Conservation (phyloP, 2,888 invertebrate species). For the Clivina fossor region DNA sequence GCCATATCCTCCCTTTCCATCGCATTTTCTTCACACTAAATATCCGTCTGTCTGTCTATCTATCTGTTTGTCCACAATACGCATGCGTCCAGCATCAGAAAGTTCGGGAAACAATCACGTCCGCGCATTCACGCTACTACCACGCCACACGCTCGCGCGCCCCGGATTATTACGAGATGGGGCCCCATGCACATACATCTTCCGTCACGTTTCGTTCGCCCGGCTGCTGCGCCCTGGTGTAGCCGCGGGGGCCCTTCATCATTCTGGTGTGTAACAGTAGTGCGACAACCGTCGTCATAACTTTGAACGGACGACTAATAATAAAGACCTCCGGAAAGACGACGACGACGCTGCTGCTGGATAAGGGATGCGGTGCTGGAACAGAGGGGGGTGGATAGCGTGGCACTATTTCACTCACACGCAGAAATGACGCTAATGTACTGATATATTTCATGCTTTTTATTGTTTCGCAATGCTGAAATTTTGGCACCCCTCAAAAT, state of each 20-base stretch:
- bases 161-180: conserved; percentile 10
- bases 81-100: conserved; percentile 9
- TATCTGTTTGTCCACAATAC: too few species aligned
- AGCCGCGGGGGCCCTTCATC: conserved; percentile 11
- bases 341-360: conserved; percentile 18
- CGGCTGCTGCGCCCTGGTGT: conserved; percentile 29
- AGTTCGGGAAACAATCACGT: conserved; percentile 47
- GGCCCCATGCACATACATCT: conserved; percentile 20
- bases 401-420: conserved; percentile 29
- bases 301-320: conserved; percentile 40
- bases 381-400: too few species aligned
- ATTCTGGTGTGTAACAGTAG: neutral
- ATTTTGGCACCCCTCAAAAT: too few species aligned
- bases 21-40: too few species aligned
- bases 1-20: too few species aligned
- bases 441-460: conserved; percentile 53
- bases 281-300: conserved; percentile 43
- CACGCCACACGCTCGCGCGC: too few species aligned
- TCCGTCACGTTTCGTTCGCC: conserved; percentile 31
- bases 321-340: conserved; percentile 37
- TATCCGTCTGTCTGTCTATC: too few species aligned
- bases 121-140: too few species aligned
- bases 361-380: too few species aligned
- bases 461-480: conserved; percentile 51
- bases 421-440: conserved; percentile 50